Evolutionary conservation across 53 echinoderm and acorn worm species (phyloP).

Genomic region (Mesocentrotus franciscanus): DNA sequence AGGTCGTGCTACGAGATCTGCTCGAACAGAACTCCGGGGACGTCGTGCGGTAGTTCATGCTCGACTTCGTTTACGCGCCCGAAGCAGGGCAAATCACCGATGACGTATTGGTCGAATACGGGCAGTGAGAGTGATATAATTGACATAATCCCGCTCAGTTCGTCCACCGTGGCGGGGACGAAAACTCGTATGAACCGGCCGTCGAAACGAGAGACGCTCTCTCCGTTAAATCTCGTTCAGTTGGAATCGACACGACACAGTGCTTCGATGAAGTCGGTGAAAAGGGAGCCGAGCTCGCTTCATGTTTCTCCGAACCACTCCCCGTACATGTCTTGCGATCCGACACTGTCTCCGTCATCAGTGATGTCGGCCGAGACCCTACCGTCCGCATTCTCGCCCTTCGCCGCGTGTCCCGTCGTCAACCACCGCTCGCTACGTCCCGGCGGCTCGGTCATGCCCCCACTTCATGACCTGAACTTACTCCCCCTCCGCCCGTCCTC

Average conservation of each 20-base stretch:
- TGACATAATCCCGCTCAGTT: slow-evolving; percentile 12
- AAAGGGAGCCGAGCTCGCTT: slow-evolving; percentile 33
- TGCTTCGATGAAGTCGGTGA: neutral
- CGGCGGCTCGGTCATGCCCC: neutral
- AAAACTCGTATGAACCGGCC: neutral
- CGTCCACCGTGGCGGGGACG: neutral
- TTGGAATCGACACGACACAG: neutral
- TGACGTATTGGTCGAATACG: neutral
- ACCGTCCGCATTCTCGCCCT: slow-evolving; percentile 38
- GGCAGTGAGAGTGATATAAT: slow-evolving; percentile 2
- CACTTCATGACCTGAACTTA: neutral
- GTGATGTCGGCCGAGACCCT: slow-evolving; percentile 18
- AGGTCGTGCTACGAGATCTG: slow-evolving; percentile 48
- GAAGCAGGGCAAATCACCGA: neutral
- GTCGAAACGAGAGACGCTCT: slow-evolving; percentile 30
- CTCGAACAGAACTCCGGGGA: slow-evolving; percentile 39
- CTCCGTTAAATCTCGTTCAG: slow-evolving; percentile 37
- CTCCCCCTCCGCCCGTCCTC: slow-evolving; percentile 3
- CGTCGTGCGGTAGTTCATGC: slow-evolving; percentile 12
- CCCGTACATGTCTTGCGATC: slow-evolving; percentile 1
- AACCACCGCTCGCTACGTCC: neutral
- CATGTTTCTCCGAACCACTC: slow-evolving; percentile 51
- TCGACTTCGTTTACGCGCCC: neutral
- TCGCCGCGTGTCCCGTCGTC: neutral
- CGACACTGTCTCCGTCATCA: slow-evolving; percentile 8